A percentile compares a stretch with the other conserved stretches of the same genome.
phyloP scores from a whole-genome alignment of 2,888 invertebrate genomes.

The Crossocerus cetratus region DNA sequence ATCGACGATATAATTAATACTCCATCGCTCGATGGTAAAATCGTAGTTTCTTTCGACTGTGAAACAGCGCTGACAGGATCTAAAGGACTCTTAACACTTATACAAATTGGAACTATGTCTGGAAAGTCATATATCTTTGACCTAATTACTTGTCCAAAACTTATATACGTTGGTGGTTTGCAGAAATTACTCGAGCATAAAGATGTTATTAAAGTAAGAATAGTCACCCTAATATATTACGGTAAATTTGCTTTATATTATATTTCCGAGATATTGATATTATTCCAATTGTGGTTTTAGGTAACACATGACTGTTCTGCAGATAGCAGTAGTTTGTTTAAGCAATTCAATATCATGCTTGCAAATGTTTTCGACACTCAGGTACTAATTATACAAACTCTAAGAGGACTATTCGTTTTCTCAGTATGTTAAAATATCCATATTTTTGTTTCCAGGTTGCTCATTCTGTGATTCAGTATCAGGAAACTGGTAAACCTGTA shows the following conservation, averaged over 20 bases:
- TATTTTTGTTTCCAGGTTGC: conserved; percentile 81
- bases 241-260: not conserved
- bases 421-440: conserved; percentile 13
- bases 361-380: conserved; percentile 95
- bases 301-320: conserved; percentile 95
- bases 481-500: conserved; percentile 92
- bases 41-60: conserved; percentile 90
- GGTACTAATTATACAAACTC: conserved; percentile 71
- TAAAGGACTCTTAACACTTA: conserved; percentile 91
- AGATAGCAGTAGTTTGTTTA: conserved; percentile 91
- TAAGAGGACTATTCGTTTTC: not conserved
- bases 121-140: conserved; percentile 94
- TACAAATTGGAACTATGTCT: conserved; percentile 89
- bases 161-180: conserved; percentile 88
- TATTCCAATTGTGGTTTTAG: conserved; percentile 73
- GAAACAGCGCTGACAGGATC: conserved; percentile 95
- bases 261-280: conserved; percentile 1
- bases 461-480: conserved; percentile 93
- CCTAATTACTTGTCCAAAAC: conserved; percentile 88
- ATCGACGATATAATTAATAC: conserved; percentile 85
- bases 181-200: conserved; percentile 88
- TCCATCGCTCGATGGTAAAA: conserved; percentile 70
- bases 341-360: conserved; percentile 90
- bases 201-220: conserved; percentile 86
- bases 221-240: not conserved